phyloP scores from a whole-genome alignment of 2,888 invertebrate species.

The Morinoia aosen region DNA sequence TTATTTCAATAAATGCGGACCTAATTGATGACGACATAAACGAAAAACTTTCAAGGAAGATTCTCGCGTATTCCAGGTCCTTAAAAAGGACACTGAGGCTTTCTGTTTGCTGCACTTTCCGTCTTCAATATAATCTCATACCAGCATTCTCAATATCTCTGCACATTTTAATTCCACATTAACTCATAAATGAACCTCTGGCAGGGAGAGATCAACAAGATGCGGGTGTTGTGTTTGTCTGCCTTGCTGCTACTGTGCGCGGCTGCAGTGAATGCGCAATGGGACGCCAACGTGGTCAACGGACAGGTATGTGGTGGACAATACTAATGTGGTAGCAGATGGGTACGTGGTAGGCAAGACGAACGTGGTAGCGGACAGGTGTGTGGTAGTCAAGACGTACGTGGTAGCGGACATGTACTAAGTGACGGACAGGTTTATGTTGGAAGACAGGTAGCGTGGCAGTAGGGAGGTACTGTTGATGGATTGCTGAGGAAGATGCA shows the following conservation, averaged over 20 bases:
- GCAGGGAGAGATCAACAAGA: neutral
- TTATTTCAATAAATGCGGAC: no score
- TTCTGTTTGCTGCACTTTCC: no score
- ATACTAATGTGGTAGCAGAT: neutral
- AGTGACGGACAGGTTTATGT: no score
- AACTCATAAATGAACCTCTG: neutral
- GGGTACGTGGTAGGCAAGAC: neutral
- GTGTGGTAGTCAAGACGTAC: no score
- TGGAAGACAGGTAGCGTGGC: no score
- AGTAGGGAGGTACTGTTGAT: no score
- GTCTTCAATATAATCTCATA: neutral
- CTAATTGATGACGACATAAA: no score
- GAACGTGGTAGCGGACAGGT: neutral
- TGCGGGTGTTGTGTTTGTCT: neutral
- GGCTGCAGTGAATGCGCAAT: conserved; percentile 42
- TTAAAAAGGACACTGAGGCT: no score
- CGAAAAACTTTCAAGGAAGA: no score
- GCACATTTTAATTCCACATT: neutral
- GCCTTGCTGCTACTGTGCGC: conserved; percentile 28
- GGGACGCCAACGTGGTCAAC: conserved; percentile 40
- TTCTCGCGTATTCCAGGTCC: neutral
- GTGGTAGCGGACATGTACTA: no score
- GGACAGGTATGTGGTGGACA: neutral
- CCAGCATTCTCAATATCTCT: neutral
- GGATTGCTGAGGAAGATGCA: no score